phyloP scores from a whole-genome alignment of 2,888 invertebrate species.

The Yponomeuta evonymella region DNA sequence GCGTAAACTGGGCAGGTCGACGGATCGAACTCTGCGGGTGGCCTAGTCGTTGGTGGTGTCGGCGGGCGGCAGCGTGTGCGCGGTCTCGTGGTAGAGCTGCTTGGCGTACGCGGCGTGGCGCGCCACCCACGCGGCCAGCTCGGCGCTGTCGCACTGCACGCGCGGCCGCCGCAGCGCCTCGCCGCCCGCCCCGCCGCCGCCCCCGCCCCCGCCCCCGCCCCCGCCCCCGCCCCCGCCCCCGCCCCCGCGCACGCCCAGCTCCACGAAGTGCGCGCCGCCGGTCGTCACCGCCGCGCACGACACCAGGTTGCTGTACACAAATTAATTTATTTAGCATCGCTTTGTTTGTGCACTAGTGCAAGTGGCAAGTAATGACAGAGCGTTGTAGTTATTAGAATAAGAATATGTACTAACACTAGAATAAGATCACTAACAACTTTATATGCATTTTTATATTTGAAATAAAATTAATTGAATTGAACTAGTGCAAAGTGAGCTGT shows the following conservation, averaged over 20 bases:
- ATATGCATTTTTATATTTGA: too few species aligned
- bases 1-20: too few species aligned
- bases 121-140: conserved; percentile 82
- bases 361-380: too few species aligned
- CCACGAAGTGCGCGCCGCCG: conserved; percentile 80
- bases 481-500: too few species aligned
- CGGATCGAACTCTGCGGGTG: not conserved
- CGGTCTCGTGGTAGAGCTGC: conserved; percentile 87
- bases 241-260: conserved; percentile 78
- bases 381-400: too few species aligned
- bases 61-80: conserved; percentile 78
- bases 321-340: not conserved
- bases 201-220: conserved; percentile 79
- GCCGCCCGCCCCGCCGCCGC: conserved; percentile 52
- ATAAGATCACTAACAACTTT: too few species aligned
- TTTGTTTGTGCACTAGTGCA: too few species aligned
- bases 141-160: conserved; percentile 84
- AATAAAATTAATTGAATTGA: too few species aligned
- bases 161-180: conserved; percentile 79
- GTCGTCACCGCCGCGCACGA: conserved; percentile 78
- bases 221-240: conserved; percentile 69
- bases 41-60: not conserved
- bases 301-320: conserved; percentile 73
- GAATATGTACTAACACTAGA: too few species aligned
- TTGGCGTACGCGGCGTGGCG: conserved; percentile 93